Evolutionary conservation across 2,888 invertebrate species (phyloP).

Genomic region (Leucophora obtusa): DNA sequence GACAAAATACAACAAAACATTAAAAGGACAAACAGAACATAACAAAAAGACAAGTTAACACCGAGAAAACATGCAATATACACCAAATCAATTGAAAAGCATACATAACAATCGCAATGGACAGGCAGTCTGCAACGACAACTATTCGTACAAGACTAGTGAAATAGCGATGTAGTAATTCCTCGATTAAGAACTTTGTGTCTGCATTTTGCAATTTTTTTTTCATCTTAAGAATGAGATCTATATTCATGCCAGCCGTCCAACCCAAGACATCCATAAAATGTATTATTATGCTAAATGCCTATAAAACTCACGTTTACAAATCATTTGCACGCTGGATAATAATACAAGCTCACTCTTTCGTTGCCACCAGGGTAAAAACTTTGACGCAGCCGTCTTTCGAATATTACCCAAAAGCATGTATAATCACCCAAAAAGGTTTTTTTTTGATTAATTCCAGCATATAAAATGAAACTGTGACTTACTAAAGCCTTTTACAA

Average conservation of each 20-base stretch:
- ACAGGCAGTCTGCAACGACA: conserved; percentile 8
- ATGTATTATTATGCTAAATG: conserved; percentile 78
- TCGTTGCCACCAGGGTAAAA: conserved; percentile 56
- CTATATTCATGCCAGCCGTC: conserved; percentile 36
- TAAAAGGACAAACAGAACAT: not conserved
- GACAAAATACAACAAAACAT: conserved; percentile 5
- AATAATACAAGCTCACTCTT: conserved; percentile 73
- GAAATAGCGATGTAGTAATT: not conserved
- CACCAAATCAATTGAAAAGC: conserved; percentile 38
- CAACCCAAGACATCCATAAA: conserved; percentile 70
- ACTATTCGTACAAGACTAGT: not conserved
- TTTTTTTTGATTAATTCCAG: too few species aligned
- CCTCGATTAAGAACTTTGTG: not conserved
- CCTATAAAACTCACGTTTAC: conserved; percentile 78
- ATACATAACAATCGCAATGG: not conserved
- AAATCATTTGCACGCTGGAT: conserved; percentile 77
- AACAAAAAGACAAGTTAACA: conserved; percentile 50
- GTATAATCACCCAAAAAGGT: too few species aligned
- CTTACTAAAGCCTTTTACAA: too few species aligned
- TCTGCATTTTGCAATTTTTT: not conserved
- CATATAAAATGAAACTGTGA: too few species aligned
- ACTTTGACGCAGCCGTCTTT: too few species aligned
- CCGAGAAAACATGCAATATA: conserved; percentile 40
- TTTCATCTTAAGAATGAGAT: conserved; percentile 17
- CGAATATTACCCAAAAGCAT: too few species aligned